phyloP scores from a whole-genome alignment of 2,797 vertebrate species.

The Sternarchorhynchus goeldii region DNA sequence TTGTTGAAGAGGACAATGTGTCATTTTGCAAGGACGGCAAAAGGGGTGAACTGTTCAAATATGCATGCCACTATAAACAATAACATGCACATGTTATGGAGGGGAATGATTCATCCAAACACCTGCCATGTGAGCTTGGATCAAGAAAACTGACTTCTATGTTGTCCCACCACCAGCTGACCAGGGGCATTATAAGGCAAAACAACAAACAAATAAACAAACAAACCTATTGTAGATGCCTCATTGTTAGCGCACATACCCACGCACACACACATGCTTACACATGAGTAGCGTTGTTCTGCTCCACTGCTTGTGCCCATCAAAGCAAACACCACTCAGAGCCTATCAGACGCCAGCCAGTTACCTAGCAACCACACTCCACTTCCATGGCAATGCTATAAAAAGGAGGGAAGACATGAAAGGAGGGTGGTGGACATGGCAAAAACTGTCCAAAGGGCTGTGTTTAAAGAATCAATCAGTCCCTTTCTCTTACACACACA shows the following conservation, averaged over 20 bases:
- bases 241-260: neutral
- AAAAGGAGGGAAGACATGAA: constrained; percentile 67
- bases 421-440: constrained; percentile 61
- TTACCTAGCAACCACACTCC: constrained; percentile 79
- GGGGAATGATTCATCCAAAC: neutral
- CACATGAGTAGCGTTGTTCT: constrained; percentile 31
- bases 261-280: constrained; percentile 10
- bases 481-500: neutral
- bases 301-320: constrained; percentile 58
- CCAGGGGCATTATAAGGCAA: neutral
- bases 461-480: constrained; percentile 47
- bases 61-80: too few relatives aligned
- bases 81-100: too few relatives aligned
- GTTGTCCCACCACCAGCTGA: constrained; percentile 20
- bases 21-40: neutral
- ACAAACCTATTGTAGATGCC: neutral
- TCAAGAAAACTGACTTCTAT: neutral
- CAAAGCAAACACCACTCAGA: constrained; percentile 67
- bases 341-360: constrained; percentile 74
- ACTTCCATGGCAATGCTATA: constrained; percentile 77
- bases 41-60: neutral
- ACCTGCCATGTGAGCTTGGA: too few relatives aligned
- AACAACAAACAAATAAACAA: neutral
- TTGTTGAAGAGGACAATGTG: neutral
- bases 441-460: constrained; percentile 46